These are phyloP conservation scores for Azemiops feae DNA, from an alignment of 2,113 vertebrate species.

Conservation along the genomic window DNA sequence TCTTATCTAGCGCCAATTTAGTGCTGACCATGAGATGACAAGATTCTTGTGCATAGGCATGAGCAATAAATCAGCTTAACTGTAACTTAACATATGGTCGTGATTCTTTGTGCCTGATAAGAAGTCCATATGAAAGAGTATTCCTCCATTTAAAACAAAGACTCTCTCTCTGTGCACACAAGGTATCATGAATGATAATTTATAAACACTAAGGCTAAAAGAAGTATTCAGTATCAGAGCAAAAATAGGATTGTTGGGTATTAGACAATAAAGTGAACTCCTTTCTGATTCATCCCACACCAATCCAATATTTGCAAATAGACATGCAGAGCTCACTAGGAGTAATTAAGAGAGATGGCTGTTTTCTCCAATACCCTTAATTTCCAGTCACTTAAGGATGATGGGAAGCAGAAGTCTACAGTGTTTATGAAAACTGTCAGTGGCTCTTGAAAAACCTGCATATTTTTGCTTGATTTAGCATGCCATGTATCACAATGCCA, in stretches of 20 bases:
- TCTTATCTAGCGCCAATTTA: not conserved
- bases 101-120: not conserved
- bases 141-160: not conserved
- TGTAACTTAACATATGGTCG: not conserved
- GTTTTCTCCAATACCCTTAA: not conserved
- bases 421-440: conserved; percentile 25
- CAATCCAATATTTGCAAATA: not conserved
- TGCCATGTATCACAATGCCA: conserved; percentile 20
- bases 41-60: not conserved
- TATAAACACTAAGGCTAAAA: not conserved
- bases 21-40: not conserved
- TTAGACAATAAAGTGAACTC: not conserved
- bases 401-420: conserved; percentile 15
- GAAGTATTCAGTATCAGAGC: not conserved
- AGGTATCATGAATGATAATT: not conserved
- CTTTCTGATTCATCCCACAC: not conserved
- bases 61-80: not conserved
- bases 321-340: not conserved
- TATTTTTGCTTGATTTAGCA: conserved; percentile 13
- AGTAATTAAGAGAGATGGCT: not conserved
- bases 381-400: conserved; percentile 1
- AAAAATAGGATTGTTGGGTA: not conserved
- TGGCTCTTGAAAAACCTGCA: conserved; percentile 34
- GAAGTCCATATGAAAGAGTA: not conserved
- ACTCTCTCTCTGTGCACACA: not conserved